Percentiles rank a stretch among this genome's conserved stretches.
Conservation (phyloP, 2,888 invertebrate genomes). For the Eledona agricola region DNA sequence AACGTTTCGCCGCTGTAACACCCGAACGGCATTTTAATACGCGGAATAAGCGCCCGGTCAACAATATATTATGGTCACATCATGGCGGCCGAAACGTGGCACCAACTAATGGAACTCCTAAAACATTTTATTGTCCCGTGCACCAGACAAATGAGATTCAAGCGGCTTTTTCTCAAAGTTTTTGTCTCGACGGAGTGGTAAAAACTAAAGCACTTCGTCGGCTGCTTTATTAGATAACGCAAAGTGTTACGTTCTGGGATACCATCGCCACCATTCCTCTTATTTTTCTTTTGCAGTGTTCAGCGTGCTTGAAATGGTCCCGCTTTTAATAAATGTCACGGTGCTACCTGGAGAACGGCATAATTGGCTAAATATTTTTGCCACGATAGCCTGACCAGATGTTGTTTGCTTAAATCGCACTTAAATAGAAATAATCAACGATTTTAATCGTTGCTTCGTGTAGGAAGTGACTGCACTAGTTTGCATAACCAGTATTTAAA, state of each 20-base stretch:
- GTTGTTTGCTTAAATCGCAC: background rate
- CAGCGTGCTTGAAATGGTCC: slow-evolving; percentile 5
- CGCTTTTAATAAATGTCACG: slow-evolving; percentile 6
- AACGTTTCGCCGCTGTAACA: slow-evolving; percentile 27
- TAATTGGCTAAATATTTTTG: slow-evolving; percentile 14
- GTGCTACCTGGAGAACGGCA: slow-evolving; percentile 10
- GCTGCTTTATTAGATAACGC: slow-evolving; percentile 48
- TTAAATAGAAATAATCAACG: background rate
- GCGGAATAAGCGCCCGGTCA: slow-evolving; percentile 31
- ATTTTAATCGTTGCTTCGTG: too few species aligned
- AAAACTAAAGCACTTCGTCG: slow-evolving; percentile 48
- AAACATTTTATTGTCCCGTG: slow-evolving; percentile 53
- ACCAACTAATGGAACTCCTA: slow-evolving; percentile 49
- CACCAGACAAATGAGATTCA: slow-evolving; percentile 51
- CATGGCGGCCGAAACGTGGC: slow-evolving; percentile 41
- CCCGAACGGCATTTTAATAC: slow-evolving; percentile 36
- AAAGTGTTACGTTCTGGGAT: slow-evolving; percentile 42
- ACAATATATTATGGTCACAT: slow-evolving; percentile 47
- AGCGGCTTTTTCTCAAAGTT: slow-evolving; percentile 48
- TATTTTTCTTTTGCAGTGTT: slow-evolving; percentile 12
- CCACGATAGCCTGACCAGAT: too few species aligned
- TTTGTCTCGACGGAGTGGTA: slow-evolving; percentile 50
- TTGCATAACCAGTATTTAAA: too few species aligned
- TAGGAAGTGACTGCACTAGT: too few species aligned
- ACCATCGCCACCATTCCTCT: slow-evolving; percentile 15